Conservation (phyloP, 2,797 vertebrate species). For the Phrynocephalus vlangalii region DNA sequence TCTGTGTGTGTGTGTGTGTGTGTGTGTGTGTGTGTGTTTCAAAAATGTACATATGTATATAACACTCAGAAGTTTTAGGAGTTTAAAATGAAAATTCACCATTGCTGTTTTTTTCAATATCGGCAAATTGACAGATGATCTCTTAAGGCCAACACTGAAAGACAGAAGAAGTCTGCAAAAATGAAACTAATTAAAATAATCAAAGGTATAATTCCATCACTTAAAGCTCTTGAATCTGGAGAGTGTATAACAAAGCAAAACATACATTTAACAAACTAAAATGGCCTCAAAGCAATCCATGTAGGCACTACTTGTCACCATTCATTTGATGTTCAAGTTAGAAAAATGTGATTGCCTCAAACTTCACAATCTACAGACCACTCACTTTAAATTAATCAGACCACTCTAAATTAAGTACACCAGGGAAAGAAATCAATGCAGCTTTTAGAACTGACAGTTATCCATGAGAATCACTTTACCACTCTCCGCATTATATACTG, state of each 20-base stretch:
- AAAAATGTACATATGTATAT: not conserved
- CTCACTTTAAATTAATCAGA: not conserved
- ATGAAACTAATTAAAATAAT: not conserved
- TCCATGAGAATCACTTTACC: not conserved
- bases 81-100: not conserved
- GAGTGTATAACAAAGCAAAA: not conserved
- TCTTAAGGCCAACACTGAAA: not conserved
- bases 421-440: not conserved
- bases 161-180: not conserved
- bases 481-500: not conserved
- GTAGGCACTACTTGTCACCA: not conserved
- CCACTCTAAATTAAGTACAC: conserved; percentile 6
- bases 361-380: not conserved
- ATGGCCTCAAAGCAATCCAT: not conserved
- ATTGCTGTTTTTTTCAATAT: not conserved
- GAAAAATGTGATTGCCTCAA: not conserved
- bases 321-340: not conserved
- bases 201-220: not conserved
- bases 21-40: not conserved
- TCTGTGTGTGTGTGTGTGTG: no score
- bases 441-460: not conserved
- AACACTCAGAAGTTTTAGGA: not conserved
- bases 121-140: not conserved
- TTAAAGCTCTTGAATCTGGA: not conserved
- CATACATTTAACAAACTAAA: not conserved